A percentile compares a stretch with the other conserved stretches of the same genome.
These are phyloP conservation scores for Atta texana DNA, from an alignment of 1,140 invertebrate species.

Conservation along the genomic window DNA sequence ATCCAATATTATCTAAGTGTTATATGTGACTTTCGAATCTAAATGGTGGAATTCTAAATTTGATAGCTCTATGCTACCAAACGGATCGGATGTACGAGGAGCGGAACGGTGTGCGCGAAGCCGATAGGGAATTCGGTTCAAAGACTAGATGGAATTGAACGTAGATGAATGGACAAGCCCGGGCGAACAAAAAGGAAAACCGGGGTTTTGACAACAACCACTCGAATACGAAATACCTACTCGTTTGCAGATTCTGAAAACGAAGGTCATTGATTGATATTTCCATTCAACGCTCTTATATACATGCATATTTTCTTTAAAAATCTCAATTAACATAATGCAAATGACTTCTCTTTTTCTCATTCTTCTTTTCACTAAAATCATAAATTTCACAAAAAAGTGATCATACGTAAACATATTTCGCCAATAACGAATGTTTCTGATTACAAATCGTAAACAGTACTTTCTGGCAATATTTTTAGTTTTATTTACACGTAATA, in stretches of 20 bases:
- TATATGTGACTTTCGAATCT: conserved; percentile 32
- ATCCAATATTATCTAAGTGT: not conserved
- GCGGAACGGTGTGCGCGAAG: conserved; percentile 36
- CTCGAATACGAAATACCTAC: conserved; percentile 54
- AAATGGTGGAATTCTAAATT: conserved; percentile 34
- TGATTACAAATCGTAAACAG: not conserved
- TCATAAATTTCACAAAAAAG: not conserved
- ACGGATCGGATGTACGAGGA: conserved; percentile 43
- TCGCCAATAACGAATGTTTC: not conserved
- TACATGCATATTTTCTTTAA: not conserved
- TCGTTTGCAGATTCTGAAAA: conserved; percentile 28
- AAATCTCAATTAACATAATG: not conserved
- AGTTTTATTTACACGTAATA: not conserved
- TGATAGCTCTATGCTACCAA: not conserved
- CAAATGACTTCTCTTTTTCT: not conserved
- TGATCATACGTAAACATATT: not conserved
- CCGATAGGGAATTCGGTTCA: conserved; percentile 63
- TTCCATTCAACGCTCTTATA: conserved; percentile 14
- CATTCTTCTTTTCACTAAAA: not conserved
- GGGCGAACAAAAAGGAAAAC: not conserved
- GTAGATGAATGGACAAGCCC: conserved; percentile 31
- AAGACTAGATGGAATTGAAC: conserved; percentile 35
- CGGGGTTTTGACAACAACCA: conserved; percentile 21
- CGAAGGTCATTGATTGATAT: conserved; percentile 51
- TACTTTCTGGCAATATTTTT: conserved; percentile 3